Percentiles rank a stretch among this genome's conserved stretches.
Evolutionary conservation across 2,113 vertebrate genomes (phyloP).

Genomic region (Pseudopodoces humilis): DNA sequence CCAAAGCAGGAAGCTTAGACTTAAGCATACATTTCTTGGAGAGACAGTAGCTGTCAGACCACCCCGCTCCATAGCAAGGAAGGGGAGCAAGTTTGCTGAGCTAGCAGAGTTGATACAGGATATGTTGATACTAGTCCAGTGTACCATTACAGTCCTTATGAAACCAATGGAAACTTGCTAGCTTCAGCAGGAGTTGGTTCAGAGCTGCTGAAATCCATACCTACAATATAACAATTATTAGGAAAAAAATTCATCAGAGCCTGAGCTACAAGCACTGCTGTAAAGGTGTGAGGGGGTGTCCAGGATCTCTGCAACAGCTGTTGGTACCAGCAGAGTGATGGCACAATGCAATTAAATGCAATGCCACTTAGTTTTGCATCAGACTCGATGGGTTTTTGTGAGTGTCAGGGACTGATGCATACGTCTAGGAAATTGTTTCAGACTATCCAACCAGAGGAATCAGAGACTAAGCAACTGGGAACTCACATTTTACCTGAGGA

Average conservation of each 20-base stretch:
- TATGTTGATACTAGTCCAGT: neutral
- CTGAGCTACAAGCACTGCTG: neutral
- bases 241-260: neutral
- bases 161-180: neutral
- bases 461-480: neutral
- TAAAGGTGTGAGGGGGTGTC: neutral
- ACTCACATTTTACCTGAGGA: neutral
- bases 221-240: neutral
- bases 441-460: neutral
- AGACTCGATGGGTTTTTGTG: neutral
- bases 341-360: neutral
- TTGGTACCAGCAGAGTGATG: neutral
- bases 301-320: neutral
- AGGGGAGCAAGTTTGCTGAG: neutral
- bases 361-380: neutral
- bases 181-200: neutral
- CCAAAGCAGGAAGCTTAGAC: neutral
- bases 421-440: neutral
- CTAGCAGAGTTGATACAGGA: neutral
- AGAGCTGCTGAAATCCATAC: neutral
- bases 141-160: neutral
- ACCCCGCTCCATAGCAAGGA: neutral
- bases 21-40: neutral
- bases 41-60: neutral
- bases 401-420: neutral